phyloP scores from a whole-genome alignment of 2,113 vertebrate genomes.

The Odobenus rosmarus region DNA sequence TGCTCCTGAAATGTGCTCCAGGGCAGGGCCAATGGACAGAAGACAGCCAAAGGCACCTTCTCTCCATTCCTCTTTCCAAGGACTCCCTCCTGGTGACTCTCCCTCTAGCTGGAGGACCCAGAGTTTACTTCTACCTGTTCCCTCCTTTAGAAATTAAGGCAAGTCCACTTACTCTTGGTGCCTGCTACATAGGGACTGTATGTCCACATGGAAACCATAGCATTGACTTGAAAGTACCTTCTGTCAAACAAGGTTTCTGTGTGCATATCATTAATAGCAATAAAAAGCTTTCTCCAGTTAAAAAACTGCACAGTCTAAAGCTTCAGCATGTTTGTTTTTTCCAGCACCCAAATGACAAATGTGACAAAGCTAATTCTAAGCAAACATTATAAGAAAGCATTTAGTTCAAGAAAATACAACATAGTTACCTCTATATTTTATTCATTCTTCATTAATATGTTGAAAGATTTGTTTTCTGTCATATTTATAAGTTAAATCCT shows the following conservation, averaged over 20 bases:
- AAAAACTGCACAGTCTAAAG: slow-evolving; percentile 63
- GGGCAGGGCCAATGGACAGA: neutral
- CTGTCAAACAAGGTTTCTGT: slow-evolving; percentile 67
- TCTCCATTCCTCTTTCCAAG: neutral
- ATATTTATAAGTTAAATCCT: slow-evolving; percentile 72
- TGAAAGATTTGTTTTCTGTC: slow-evolving; percentile 70
- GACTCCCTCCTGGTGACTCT: neutral
- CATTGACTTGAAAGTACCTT: slow-evolving; percentile 66
- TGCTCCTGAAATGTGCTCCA: neutral
- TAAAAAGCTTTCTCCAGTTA: slow-evolving; percentile 35
- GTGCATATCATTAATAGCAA: slow-evolving; percentile 45
- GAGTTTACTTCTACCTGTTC: neutral
- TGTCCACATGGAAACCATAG: slow-evolving; percentile 49
- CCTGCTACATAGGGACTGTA: slow-evolving; percentile 65
- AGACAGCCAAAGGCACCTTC: neutral
- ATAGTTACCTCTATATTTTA: slow-evolving; percentile 62
- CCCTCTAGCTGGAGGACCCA: neutral
- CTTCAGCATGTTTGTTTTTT: slow-evolving; percentile 70
- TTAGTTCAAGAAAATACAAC: slow-evolving; percentile 72
- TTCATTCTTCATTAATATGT: slow-evolving; percentile 69
- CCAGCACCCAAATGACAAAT: slow-evolving; percentile 74
- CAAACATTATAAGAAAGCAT: slow-evolving; percentile 73
- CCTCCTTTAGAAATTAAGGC: slow-evolving; percentile 83
- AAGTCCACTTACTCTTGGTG: slow-evolving; percentile 72
- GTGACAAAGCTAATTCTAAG: slow-evolving; percentile 68